Evolutionary conservation across 2,888 invertebrate genomes (phyloP).

Genomic region (Leucozona laternaria): DNA sequence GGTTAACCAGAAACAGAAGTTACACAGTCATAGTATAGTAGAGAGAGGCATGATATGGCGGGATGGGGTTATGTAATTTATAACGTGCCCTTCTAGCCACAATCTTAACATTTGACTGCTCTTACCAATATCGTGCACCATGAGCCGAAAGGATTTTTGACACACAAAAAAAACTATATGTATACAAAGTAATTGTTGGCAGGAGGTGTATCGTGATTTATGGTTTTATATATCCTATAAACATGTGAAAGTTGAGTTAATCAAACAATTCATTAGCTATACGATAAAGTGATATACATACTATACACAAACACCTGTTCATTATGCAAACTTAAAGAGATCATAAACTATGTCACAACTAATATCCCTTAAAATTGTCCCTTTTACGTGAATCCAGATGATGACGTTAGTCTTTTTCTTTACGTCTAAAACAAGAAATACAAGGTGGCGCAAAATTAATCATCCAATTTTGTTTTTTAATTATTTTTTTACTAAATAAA

Average conservation of each 20-base stretch:
- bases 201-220: conserved; percentile 47
- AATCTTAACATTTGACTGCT: conserved; percentile 46
- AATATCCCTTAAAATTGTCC: not conserved
- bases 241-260: conserved; percentile 58
- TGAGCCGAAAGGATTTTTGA: conserved; percentile 48
- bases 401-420: too few species aligned
- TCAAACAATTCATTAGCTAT: conserved; percentile 35
- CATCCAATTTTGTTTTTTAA: too few species aligned
- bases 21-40: not conserved
- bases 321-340: conserved; percentile 29
- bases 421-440: too few species aligned
- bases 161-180: conserved; percentile 4
- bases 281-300: not conserved
- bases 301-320: conserved; percentile 45
- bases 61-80: conserved; percentile 68
- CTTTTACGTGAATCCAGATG: not conserved
- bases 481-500: too few species aligned
- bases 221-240: conserved; percentile 34
- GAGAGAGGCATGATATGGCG: conserved; percentile 47
- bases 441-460: too few species aligned
- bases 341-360: not conserved
- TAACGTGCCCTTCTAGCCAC: conserved; percentile 68
- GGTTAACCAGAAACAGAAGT: conserved; percentile 50
- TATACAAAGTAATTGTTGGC: conserved; percentile 30
- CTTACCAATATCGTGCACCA: conserved; percentile 17